Conservation (phyloP, 2,113 vertebrate species). For the Lutjanus erythropterus region DNA sequence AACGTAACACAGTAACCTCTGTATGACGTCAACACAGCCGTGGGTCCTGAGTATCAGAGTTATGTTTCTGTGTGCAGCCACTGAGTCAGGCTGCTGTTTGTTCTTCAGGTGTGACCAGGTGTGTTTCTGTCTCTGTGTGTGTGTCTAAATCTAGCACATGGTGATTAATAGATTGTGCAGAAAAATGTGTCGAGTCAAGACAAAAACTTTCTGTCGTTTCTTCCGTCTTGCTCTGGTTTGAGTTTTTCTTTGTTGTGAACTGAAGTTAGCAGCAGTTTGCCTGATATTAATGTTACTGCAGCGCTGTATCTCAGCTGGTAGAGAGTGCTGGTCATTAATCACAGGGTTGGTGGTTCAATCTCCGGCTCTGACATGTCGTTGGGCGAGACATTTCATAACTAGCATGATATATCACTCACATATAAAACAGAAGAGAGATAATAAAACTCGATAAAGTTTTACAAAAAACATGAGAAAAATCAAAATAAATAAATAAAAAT, state of each 20-base stretch:
- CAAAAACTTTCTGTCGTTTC: too few relatives aligned
- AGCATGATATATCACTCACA: too few relatives aligned
- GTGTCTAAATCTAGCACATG: background rate
- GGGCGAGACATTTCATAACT: background rate
- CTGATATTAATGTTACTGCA: background rate
- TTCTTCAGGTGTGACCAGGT: constrained; percentile 64
- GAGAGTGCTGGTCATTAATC: background rate
- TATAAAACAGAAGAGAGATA: too few relatives aligned
- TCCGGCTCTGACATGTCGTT: background rate
- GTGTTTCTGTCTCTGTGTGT: background rate
- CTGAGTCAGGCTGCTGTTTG: constrained; percentile 60
- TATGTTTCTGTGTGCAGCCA: constrained; percentile 7
- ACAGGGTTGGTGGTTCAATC: background rate
- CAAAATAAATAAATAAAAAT: too few relatives aligned
- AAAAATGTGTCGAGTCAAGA: constrained; percentile 1
- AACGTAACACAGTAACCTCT: background rate
- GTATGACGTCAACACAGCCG: constrained; percentile 15
- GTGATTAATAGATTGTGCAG: background rate
- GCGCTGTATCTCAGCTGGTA: background rate
- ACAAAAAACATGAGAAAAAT: too few relatives aligned
- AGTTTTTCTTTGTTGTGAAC: background rate
- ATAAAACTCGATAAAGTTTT: too few relatives aligned
- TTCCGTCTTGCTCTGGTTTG: background rate
- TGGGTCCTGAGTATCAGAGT: background rate
- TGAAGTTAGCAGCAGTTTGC: background rate